Conservation (phyloP, 2,888 invertebrate genomes). For the Ormyrus pomaceus region DNA sequence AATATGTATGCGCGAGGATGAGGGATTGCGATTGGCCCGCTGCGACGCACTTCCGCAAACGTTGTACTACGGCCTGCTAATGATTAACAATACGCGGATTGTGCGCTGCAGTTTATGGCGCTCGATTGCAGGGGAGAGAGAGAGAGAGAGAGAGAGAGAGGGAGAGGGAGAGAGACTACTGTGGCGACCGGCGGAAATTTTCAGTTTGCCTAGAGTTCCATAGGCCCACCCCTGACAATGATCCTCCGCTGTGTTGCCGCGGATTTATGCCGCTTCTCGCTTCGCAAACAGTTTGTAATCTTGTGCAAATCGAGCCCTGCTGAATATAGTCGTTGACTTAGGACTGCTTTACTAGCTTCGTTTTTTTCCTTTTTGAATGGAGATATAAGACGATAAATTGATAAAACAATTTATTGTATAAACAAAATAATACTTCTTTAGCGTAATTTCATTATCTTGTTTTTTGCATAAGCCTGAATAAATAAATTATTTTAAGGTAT, state of each 20-base stretch:
- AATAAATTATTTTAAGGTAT: too few relatives aligned
- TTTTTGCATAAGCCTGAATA: too few relatives aligned
- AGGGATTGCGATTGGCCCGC: conserved; percentile 40
- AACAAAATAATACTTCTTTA: too few relatives aligned
- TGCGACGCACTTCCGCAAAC: background rate
- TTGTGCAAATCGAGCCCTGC: too few relatives aligned
- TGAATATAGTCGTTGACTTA: too few relatives aligned
- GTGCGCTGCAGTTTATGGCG: conserved; percentile 36
- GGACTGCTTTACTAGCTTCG: too few relatives aligned
- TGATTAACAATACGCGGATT: conserved; percentile 49
- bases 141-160: background rate
- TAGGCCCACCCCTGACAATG: background rate
- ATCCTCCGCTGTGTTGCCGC: background rate
- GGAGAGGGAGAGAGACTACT: background rate
- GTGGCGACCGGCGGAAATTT: background rate
- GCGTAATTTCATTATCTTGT: too few relatives aligned
- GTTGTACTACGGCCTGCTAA: conserved; percentile 24
- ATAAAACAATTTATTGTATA: too few relatives aligned
- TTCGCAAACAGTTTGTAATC: background rate
- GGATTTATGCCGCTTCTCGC: background rate
- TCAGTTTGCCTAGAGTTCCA: background rate
- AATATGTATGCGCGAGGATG: conserved; percentile 46
- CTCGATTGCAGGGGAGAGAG: conserved; percentile 22
- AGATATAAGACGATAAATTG: too few relatives aligned
- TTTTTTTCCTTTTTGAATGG: too few relatives aligned